These are phyloP conservation scores for Leptinotarsa undecemlineata DNA, from an alignment of 1,140 invertebrate genomes.

Conservation along the genomic window DNA sequence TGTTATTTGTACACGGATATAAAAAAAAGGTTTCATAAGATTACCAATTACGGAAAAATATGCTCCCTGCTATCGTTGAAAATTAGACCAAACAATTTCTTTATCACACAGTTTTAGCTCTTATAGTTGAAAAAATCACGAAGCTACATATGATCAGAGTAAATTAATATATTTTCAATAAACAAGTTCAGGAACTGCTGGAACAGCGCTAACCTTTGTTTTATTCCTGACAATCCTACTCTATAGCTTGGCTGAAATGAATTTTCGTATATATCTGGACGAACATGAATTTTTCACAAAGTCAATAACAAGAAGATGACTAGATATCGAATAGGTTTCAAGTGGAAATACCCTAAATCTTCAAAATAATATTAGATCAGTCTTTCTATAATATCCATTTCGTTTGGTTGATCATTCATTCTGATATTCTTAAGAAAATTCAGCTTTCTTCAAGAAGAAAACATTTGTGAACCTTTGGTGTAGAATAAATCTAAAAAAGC, in stretches of 20 bases:
- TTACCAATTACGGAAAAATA: neutral
- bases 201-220: neutral
- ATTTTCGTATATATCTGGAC: constrained; percentile 17
- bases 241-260: neutral
- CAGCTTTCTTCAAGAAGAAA: too few species aligned
- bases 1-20: constrained; percentile 20
- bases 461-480: too few species aligned
- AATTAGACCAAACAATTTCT: too few species aligned
- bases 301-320: constrained; percentile 18
- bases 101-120: neutral
- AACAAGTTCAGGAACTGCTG: neutral
- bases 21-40: neutral
- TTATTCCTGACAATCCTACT: neutral
- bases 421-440: too few species aligned
- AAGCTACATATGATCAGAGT: too few species aligned
- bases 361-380: constrained; percentile 8
- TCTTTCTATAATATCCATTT: constrained; percentile 7
- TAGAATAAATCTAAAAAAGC: too few species aligned
- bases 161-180: neutral
- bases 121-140: neutral
- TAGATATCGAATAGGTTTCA: constrained; percentile 10
- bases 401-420: neutral
- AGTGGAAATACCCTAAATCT: neutral
- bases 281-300: constrained; percentile 19
- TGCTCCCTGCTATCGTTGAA: too few species aligned